phyloP scores from a whole-genome alignment of 2,113 vertebrate species.

The Ptyas mucosa region DNA sequence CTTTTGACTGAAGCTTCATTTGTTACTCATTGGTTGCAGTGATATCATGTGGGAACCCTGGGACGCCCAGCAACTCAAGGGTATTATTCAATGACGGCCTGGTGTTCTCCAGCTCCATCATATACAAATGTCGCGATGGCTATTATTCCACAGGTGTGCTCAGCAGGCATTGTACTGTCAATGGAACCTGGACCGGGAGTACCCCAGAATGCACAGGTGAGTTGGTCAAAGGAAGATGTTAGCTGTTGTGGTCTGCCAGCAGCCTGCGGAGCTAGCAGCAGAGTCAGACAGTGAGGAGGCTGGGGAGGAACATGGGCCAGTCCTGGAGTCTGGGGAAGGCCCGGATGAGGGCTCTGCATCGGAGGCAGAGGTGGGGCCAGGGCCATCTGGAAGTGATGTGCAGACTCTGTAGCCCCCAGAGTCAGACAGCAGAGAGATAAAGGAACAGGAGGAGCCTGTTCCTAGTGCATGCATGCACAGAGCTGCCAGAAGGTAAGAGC shows the following conservation, averaged over 20 bases:
- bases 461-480: no score
- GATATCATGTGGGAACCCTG: constrained; percentile 93
- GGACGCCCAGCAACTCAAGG: constrained; percentile 86
- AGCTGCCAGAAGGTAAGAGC: no score
- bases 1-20: constrained; percentile 25
- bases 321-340: no score
- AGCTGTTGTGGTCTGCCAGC: neutral
- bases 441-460: no score
- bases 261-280: no score
- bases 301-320: no score
- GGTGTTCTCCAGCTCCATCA: constrained; percentile 88
- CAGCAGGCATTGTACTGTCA: constrained; percentile 91
- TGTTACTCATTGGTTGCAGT: constrained; percentile 63
- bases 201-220: constrained; percentile 89
- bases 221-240: neutral
- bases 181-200: constrained; percentile 92
- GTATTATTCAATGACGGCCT: constrained; percentile 87
- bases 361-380: no score
- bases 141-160: constrained; percentile 90
- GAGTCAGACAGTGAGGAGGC: no score
- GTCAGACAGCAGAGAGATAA: no score
- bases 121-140: constrained; percentile 89
- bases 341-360: no score
- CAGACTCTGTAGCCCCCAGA: no score
- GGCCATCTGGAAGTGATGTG: no score